Evolutionary conservation across 2,113 vertebrate genomes (phyloP), one percentile per base, ranked within the genome.

Genomic region (Condylura cristata): DNA sequence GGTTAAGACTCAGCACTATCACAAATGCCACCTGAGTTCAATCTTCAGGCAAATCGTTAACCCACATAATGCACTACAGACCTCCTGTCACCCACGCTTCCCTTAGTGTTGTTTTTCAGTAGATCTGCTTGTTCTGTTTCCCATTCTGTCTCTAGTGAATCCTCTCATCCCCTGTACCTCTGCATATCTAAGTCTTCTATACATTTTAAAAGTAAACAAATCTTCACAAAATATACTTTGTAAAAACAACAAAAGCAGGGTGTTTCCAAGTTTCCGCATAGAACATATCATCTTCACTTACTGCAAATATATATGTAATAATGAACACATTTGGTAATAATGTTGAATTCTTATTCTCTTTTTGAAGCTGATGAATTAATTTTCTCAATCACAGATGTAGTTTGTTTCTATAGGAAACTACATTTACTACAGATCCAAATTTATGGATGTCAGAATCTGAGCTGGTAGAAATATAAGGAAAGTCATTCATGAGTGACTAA

Each of bases 361-460:
- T 89, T 74, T 46, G 17, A 91, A 82, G 56, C 37, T 78, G 63
- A 88, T 71, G 37, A 81, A 85, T 89, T 68, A 66, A 65, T 24
- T 78, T 89, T 58, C 46, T 88, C 20, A 63, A 0, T 86, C 28
- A 68, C n/a, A 76, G 39, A 87, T 63, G 28, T 12, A 41, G 3
- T 81, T 75, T 93, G 30, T 8, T 51, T 85, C 28, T 53, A 41
- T 26, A 7, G 30, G 65, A 83, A 78, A 20, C 1, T n/a, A 51
- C 0, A 14, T 82, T 63, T 86, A 66, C 5, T 63, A 4, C 5
- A 63, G 79, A 34, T 74, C 41, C 2, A 70, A 30, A 56, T n/a
- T 51, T 82, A 61, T 6, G 79, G 4, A 61, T 8, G 26, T 34
- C 22, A 78, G 41, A 86, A 37, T 5, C 8, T 39, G 24, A 85